phyloP scores from a whole-genome alignment of 1,140 invertebrate species.

The Zelostemma sp. region DNA sequence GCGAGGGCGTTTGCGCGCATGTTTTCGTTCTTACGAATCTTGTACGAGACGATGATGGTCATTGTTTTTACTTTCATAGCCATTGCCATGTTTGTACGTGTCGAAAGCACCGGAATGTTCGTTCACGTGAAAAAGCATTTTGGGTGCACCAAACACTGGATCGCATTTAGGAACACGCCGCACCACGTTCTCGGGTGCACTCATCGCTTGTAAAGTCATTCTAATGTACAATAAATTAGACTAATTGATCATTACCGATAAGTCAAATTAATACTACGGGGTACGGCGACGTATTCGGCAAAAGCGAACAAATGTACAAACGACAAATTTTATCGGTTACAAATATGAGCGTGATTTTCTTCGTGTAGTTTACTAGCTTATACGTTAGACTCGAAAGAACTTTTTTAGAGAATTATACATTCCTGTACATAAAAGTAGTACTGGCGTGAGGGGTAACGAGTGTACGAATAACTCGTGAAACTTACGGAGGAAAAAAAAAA shows the following conservation, averaged over 20 bases:
- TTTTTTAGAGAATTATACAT: slow-evolving; percentile 41
- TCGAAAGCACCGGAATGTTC: not conserved
- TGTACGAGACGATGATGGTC: not conserved
- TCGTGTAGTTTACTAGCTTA: slow-evolving; percentile 42
- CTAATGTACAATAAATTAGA: slow-evolving; percentile 36
- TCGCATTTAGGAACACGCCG: slow-evolving; percentile 40
- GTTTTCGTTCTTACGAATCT: slow-evolving; percentile 11
- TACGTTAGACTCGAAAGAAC: slow-evolving; percentile 38
- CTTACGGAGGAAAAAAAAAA: not conserved
- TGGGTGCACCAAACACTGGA: slow-evolving; percentile 38
- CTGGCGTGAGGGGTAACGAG: slow-evolving; percentile 5
- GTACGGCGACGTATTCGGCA: slow-evolving; percentile 18
- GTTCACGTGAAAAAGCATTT: slow-evolving; percentile 11
- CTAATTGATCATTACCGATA: slow-evolving; percentile 20
- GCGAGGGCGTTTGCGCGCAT: not conserved
- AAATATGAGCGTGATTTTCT: slow-evolving; percentile 38
- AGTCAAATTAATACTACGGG: slow-evolving; percentile 12
- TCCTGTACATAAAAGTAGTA: slow-evolving; percentile 35
- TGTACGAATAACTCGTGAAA: slow-evolving; percentile 35
- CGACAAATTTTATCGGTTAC: slow-evolving; percentile 31
- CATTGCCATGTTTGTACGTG: slow-evolving; percentile 4
- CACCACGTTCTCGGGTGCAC: slow-evolving; percentile 32
- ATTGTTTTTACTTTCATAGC: not conserved
- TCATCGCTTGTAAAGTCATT: slow-evolving; percentile 41
- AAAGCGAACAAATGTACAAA: slow-evolving; percentile 47